Conservation (phyloP, 2,797 vertebrate genomes). For the Crocidura indochinensis region DNA sequence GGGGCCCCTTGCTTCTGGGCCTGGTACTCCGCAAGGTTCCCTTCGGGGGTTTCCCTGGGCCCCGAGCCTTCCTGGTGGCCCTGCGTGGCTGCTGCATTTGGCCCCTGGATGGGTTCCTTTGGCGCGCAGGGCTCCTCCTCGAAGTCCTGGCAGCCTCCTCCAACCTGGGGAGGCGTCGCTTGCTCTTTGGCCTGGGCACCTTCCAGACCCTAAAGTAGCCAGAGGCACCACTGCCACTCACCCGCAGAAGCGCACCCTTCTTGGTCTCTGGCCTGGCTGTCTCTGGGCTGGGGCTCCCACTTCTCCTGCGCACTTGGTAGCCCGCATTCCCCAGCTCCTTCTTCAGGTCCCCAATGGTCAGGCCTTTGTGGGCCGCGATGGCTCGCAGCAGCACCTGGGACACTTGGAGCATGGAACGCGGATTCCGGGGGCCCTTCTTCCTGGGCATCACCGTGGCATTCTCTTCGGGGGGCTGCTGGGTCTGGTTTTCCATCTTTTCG, state of each 20-base stretch:
- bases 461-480: neutral
- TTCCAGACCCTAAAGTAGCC: slow-evolving; percentile 77
- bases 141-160: accelerated
- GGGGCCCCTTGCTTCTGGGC: neutral
- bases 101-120: neutral
- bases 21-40: accelerated
- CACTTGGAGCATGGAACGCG: slow-evolving; percentile 63
- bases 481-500: neutral
- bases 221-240: slow-evolving; percentile 37
- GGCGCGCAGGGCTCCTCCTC: accelerated
- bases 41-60: neutral
- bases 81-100: neutral
- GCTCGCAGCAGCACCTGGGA: slow-evolving; percentile 81
- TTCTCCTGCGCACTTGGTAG: slow-evolving; percentile 68
- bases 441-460: too few species aligned
- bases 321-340: slow-evolving; percentile 70
- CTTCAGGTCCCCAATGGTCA: slow-evolving; percentile 64
- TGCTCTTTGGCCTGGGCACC: neutral
- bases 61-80: slow-evolving; percentile 15
- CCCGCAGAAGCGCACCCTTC: slow-evolving; percentile 62
- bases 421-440: accelerated
- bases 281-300: accelerated
- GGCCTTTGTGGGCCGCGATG: slow-evolving; percentile 31
- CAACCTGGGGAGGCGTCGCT: neutral
- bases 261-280: neutral